A percentile compares a stretch with the other conserved stretches of the same genome.
Evolutionary conservation across 2,113 vertebrate genomes (phyloP).

Genomic region (Tupaia chinensis): DNA sequence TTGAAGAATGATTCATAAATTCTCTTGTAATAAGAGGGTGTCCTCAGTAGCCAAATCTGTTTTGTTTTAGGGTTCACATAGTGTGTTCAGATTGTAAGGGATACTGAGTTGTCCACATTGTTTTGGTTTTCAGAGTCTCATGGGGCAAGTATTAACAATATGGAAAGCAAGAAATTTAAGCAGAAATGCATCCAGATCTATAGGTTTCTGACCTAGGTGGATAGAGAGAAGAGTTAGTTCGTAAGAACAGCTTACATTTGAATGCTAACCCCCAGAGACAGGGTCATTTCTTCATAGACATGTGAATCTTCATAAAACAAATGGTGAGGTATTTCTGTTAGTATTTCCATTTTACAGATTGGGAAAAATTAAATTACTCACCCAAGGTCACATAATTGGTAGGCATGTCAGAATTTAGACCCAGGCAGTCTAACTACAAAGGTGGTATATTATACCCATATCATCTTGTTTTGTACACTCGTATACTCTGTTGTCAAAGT

Average conservation of each 20-base stretch:
- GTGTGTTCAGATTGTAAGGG: conserved; percentile 33
- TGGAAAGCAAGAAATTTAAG: background rate
- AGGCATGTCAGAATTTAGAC: background rate
- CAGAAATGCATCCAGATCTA: background rate
- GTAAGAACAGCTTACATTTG: background rate
- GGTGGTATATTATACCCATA: too few species aligned
- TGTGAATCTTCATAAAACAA: background rate
- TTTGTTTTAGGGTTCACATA: conserved; percentile 44
- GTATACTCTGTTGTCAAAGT: background rate
- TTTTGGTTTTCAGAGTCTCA: conserved; percentile 35
- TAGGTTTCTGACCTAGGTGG: background rate
- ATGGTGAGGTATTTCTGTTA: background rate
- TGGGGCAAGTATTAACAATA: background rate
- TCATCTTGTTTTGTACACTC: background rate
- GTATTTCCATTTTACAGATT: background rate
- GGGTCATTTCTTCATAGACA: background rate
- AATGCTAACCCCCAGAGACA: background rate
- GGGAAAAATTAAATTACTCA: background rate
- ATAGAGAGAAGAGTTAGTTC: conserved; percentile 1
- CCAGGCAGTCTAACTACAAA: background rate
- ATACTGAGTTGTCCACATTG: background rate
- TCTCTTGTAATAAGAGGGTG: background rate
- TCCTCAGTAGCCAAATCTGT: background rate
- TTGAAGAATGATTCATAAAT: background rate
- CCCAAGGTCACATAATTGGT: background rate